phyloP scores from a whole-genome alignment of 1,140 invertebrate species.

The Drosophila repleta region DNA sequence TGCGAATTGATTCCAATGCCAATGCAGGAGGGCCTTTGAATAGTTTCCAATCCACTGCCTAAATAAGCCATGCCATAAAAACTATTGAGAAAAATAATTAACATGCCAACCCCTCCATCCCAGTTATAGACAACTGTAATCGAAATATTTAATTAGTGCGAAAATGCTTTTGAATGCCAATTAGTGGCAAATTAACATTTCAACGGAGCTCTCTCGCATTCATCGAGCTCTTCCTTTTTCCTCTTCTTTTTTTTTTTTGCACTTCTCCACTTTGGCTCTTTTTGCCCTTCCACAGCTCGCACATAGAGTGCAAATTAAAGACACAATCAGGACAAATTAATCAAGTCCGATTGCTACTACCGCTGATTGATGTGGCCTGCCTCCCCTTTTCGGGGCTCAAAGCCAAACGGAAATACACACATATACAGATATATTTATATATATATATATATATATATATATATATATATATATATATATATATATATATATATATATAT shows the following conservation, averaged over 20 bases:
- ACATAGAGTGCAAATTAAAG: conserved; percentile 72
- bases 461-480: no score
- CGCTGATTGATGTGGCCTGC: conserved; percentile 72
- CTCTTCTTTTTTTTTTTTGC: conserved; percentile 4
- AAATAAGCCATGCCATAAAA: conserved; percentile 57
- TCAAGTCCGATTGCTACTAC: conserved; percentile 66
- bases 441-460: no score
- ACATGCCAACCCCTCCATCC: conserved; percentile 32
- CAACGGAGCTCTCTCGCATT: conserved; percentile 37
- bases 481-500: no score
- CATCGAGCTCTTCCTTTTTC: conserved; percentile 7
- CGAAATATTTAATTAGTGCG: conserved; percentile 82
- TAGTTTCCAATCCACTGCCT: conserved; percentile 74
- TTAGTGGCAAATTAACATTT: conserved; percentile 82
- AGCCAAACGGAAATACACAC: background rate
- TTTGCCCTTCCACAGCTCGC: conserved; percentile 21
- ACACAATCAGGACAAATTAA: conserved; percentile 81
- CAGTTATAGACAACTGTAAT: conserved; percentile 49
- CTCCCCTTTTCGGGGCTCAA: background rate
- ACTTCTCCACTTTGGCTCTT: conserved; percentile 5
- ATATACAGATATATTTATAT: no score
- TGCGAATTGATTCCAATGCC: conserved; percentile 59
- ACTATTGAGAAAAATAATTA: conserved; percentile 60
- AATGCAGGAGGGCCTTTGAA: conserved; percentile 49
- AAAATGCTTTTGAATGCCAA: conserved; percentile 81